These are phyloP conservation scores for Drosophila insularis DNA, from an alignment of 1,140 invertebrate species.

Conservation along the genomic window DNA sequence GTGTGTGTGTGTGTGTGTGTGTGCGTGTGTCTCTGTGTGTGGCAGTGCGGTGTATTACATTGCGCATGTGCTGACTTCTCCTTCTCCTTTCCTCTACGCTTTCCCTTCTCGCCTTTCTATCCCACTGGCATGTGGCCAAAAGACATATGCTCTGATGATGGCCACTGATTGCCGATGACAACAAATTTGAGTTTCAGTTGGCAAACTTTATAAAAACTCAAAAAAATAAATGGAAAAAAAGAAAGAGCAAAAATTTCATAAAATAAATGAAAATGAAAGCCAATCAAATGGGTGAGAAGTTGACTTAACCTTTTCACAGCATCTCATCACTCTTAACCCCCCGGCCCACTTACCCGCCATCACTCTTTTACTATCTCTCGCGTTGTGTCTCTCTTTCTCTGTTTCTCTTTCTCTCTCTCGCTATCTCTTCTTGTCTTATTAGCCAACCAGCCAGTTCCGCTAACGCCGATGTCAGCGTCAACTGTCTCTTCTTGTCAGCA, in stretches of 20 bases:
- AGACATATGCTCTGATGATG: slow-evolving; percentile 41
- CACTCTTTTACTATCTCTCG: too few relatives aligned
- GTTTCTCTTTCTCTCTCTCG: background rate
- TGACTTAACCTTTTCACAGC: background rate
- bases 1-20: slow-evolving; percentile 40
- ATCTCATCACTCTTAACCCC: background rate
- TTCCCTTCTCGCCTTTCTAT: background rate
- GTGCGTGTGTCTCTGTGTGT: background rate
- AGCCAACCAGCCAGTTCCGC: slow-evolving; percentile 33
- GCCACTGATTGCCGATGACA: slow-evolving; percentile 17
- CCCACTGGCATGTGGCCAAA: slow-evolving; percentile 22
- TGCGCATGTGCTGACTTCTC: slow-evolving; percentile 60
- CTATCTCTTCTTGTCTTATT: slow-evolving; percentile 57
- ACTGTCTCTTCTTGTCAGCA: slow-evolving; percentile 2
- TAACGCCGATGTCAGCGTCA: slow-evolving; percentile 15
- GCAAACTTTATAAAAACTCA: background rate
- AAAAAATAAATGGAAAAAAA: background rate
- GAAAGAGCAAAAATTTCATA: background rate
- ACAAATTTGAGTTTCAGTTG: slow-evolving; percentile 16
- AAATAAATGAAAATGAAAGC: slow-evolving; percentile 6
- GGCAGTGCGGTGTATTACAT: slow-evolving; percentile 37
- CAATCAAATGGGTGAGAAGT: background rate
- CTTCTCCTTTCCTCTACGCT: background rate
- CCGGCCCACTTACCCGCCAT: too few relatives aligned
- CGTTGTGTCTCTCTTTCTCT: background rate